Evolutionary conservation across 2,888 invertebrate genomes (phyloP).

Genomic region (Phanerotoma sp.): DNA sequence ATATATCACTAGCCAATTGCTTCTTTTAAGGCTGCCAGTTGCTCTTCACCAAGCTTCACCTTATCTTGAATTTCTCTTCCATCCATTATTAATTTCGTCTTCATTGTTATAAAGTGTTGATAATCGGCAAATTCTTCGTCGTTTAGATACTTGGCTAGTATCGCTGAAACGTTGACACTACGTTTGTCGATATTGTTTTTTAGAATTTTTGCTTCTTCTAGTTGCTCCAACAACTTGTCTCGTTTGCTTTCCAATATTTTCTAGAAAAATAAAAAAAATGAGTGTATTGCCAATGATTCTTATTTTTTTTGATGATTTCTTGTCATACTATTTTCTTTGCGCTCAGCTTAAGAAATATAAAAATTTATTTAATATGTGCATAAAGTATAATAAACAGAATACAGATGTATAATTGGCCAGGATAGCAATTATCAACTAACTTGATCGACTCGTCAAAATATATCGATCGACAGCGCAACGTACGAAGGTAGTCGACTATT

Average conservation of each 20-base stretch:
- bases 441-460: no score
- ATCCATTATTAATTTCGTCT: constrained; percentile 81
- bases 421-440: no score
- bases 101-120: constrained; percentile 83
- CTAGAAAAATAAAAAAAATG: constrained; percentile 51
- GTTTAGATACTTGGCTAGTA: constrained; percentile 71
- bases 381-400: no score
- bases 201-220: constrained; percentile 79
- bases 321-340: no score
- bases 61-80: constrained; percentile 80
- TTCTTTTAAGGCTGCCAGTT: constrained; percentile 71
- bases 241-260: constrained; percentile 72
- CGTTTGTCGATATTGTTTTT: constrained; percentile 81
- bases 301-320: not conserved
- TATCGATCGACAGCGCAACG: no score
- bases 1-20: constrained; percentile 56
- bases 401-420: no score
- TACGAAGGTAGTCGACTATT: no score
- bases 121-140: constrained; percentile 77
- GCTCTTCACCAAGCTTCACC: constrained; percentile 79
- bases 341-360: no score
- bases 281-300: no score
- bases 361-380: no score
- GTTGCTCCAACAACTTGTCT: constrained; percentile 73
- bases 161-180: constrained; percentile 69